Evolutionary conservation across 2,113 vertebrate genomes (phyloP), one percentile per base, ranked within the genome.

Genomic region (Polyodon spathula): DNA sequence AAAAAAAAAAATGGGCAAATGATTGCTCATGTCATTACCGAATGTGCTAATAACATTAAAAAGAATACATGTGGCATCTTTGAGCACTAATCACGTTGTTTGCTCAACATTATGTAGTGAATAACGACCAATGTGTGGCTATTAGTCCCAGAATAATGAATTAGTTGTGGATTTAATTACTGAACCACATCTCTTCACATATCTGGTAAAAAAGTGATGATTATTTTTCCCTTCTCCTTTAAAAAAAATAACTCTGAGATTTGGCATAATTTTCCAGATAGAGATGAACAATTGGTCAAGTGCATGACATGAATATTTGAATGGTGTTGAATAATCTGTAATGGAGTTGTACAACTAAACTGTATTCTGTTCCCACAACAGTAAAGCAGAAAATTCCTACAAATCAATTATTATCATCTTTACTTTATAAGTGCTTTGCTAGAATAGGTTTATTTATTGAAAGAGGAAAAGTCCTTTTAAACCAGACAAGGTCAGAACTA

Each of bases 251-350:
- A 27, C 4, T 46, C 14, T 46, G 44, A 46, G 14, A 10, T 46
- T 14, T 14, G 5, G 44, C 44, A 46, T 46, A 2, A 46, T 46
- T 46, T 46, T 46, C 44, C 44, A 46, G 44, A 10, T 46, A 46
- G 44, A 5, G 44, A 46, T 46, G 44, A 46, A 46, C 5, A 46
- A 46, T 8, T 46, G 27, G 27, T 14, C 44, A 8, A 46, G 44
- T 46, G 44, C 44, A 46, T 46, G 44, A 46, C 44, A 46, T 46
- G 44, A 46, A 46, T 46, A 46, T 46, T 46, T 46, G 14, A 46
- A 46, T 4, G 5, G 44, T 2, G n/a, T n/a, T n/a, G n/a, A n/a
- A n/a, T n/a, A 2, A 46, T 10, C 3, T 46, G 44, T 46, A 46
- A 46, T 46, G 44, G 44, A 46, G 2, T 3, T 46, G 14, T 14